Conservation (phyloP, 2,113 vertebrate species). For the Phainopepla nitens region DNA sequence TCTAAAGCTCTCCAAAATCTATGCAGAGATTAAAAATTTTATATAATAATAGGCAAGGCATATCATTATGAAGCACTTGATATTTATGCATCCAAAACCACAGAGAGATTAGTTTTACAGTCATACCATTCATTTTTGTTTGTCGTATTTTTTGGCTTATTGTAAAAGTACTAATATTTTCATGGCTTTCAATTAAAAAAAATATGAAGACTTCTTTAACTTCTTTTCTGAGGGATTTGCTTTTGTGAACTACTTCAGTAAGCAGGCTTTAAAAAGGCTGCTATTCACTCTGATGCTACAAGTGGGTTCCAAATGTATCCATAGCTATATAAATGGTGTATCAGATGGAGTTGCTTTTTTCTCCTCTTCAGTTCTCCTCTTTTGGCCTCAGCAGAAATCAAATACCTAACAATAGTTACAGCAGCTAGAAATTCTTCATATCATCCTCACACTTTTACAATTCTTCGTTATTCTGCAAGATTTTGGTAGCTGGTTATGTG, state of each 20-base stretch:
- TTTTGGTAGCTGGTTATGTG: background rate
- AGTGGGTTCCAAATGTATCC: background rate
- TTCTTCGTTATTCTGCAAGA: background rate
- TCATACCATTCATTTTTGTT: background rate
- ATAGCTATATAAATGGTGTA: background rate
- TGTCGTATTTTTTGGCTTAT: background rate
- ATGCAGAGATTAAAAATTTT: background rate
- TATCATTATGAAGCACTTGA: background rate
- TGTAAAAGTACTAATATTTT: background rate
- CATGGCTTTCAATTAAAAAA: background rate
- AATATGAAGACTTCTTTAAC: background rate
- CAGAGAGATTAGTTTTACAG: background rate
- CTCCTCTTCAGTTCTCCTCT: background rate
- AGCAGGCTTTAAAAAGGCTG: background rate
- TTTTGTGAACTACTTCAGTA: background rate
- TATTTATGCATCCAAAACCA: background rate
- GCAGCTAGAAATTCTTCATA: background rate
- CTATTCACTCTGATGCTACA: background rate
- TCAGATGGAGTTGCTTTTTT: background rate
- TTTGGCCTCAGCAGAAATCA: background rate
- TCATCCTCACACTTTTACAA: background rate
- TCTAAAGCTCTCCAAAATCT: background rate
- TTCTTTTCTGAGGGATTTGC: background rate
- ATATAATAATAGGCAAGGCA: background rate
- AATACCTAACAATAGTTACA: background rate